Base-by-base conservation (phyloP, 35 echinoderm and acorn worm genomes). In the Ptychodera flava region DNA sequence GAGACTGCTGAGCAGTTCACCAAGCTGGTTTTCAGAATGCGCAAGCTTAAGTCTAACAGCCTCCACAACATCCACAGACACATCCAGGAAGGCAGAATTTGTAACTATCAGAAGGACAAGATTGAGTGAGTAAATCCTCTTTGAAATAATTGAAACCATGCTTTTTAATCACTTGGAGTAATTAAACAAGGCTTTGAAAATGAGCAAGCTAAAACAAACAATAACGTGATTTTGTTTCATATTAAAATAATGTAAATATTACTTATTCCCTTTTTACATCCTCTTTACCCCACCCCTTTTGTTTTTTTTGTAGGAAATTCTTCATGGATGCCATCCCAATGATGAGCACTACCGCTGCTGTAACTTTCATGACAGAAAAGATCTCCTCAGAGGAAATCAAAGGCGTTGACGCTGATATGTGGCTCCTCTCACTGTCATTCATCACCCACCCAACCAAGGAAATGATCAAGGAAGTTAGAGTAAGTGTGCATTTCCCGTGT, bases 401-500 rank as follows among this genome's bases (percentile, higher is more conserved):
- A 34, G 33, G 27, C 0, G 78, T 77, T 0, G 6, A 64, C 45
- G 45, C 45, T 64, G 29, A 77, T 29, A 36, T 29, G 29, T 91
- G 93, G 93, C 78, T 95, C 1, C 38, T 84, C 0, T 84, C 88
- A 1, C 81, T 89, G 0, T 31, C 82, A 33, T 86, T 92, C 53
- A 81, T 89, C 38, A 30, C 75, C 1, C 84, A 89, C 32, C 93
- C 93, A 77, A 92, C 90, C 84, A 92, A 82, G 10, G 84, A 89
- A 35, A 95, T 95, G 90, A 88, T 95, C 0, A 31, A 81, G 2
- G 64, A 90, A 28, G 53, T 94, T 2, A 94, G 88, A 83, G 93
- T 94, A 53, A 88, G 92, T 36, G 78, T n/a, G n/a, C n/a, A n/a
- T n/a, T n/a, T n/a, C n/a, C n/a, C n/a, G n/a, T n/a, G n/a, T n/a